Evolutionary conservation across 2,888 invertebrate species (phyloP).

Genomic region (Aporophyla nigra): DNA sequence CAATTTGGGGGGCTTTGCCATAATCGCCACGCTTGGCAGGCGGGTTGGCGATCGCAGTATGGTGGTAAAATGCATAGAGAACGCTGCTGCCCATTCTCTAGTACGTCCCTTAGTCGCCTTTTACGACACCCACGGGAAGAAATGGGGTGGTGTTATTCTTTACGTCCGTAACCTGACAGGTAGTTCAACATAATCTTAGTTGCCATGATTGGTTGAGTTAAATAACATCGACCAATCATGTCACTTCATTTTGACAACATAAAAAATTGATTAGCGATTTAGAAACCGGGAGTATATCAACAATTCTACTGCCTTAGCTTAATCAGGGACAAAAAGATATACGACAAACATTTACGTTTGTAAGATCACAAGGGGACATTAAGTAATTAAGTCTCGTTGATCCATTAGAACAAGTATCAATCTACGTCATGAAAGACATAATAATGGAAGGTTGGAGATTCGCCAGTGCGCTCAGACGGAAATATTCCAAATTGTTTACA

Average conservation of each 20-base stretch:
- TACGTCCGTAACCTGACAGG: too few species aligned
- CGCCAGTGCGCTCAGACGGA: constrained; percentile 66
- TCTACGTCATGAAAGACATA: constrained; percentile 62
- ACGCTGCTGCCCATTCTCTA: too few species aligned
- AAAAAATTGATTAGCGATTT: neutral
- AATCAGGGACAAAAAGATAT: constrained; percentile 29
- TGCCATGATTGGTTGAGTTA: neutral
- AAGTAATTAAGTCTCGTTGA: constrained; percentile 55
- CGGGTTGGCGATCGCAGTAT: too few species aligned
- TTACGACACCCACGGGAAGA: too few species aligned
- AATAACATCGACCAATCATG: constrained; percentile 11
- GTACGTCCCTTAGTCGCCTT: too few species aligned
- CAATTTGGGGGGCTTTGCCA: too few species aligned
- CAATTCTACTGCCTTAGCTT: constrained; percentile 16
- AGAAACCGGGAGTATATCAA: neutral
- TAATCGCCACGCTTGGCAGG: too few species aligned
- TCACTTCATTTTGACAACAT: neutral
- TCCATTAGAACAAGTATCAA: constrained; percentile 63
- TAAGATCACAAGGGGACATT: constrained; percentile 48
- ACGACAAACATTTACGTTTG: constrained; percentile 44
- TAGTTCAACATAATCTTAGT: neutral
- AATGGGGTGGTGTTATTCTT: too few species aligned
- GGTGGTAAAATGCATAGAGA: too few species aligned
- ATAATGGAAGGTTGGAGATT: constrained; percentile 64
- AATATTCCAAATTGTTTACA: constrained; percentile 63